Evolutionary conservation across 2,113 vertebrate genomes (phyloP).

Genomic region (Vicugna pacos): DNA sequence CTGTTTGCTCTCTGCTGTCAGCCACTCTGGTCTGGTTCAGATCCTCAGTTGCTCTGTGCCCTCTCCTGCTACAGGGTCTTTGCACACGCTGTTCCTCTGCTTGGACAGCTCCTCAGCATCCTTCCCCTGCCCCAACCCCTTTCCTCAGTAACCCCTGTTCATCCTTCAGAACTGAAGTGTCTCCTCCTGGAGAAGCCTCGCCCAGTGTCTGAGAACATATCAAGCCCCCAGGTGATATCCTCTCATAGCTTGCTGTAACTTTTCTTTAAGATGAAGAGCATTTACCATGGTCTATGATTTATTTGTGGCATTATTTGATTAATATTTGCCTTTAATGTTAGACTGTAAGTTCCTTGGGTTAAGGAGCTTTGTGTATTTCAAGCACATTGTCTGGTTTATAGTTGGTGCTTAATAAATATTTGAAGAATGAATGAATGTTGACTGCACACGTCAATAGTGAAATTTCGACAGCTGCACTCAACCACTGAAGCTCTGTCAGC

Average conservation of each 20-base stretch:
- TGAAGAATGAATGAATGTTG: background rate
- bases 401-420: conserved; percentile 23
- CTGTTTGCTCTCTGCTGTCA: background rate
- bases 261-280: background rate
- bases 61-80: background rate
- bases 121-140: background rate
- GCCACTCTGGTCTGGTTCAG: background rate
- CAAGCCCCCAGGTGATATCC: background rate
- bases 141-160: background rate
- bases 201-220: background rate
- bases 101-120: background rate
- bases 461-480: background rate
- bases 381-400: background rate
- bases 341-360: conserved; percentile 12
- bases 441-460: background rate
- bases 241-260: background rate
- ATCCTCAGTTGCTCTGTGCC: background rate
- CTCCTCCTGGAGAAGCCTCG: background rate
- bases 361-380: conserved; percentile 41
- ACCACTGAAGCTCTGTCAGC: background rate
- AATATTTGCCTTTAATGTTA: background rate
- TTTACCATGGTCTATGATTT: background rate
- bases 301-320: conserved; percentile 27
- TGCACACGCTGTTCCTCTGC: background rate
- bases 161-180: background rate